Evolutionary conservation across 2,797 vertebrate species (phyloP).

Genomic region (Sebastes matsubarae): DNA sequence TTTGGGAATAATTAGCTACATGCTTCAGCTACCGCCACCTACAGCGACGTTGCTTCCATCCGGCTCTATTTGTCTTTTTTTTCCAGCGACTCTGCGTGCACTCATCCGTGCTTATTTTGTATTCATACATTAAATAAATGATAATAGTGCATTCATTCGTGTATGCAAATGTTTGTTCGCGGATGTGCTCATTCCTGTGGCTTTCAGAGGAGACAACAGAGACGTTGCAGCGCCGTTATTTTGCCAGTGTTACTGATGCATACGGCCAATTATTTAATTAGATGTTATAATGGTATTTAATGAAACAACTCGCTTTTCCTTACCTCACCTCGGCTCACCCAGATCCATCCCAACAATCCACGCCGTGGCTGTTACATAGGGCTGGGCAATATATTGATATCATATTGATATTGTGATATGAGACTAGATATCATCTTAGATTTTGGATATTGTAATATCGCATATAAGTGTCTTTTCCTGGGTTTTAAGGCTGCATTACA

Average conservation of each 20-base stretch:
- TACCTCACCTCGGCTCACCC: too few species aligned
- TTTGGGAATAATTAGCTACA: not conserved
- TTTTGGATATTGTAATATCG: too few species aligned
- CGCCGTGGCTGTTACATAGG: too few species aligned
- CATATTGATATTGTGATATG: too few species aligned
- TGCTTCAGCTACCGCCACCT: not conserved
- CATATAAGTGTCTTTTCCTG: too few species aligned
- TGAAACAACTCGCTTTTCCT: not conserved
- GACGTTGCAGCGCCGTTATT: not conserved
- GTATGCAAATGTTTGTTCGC: slow-evolving; percentile 7
- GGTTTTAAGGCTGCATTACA: too few species aligned
- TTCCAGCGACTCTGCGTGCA: not conserved
- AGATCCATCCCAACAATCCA: too few species aligned
- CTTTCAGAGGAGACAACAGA: slow-evolving; percentile 5
- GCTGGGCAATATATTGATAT: too few species aligned
- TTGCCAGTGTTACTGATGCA: not conserved
- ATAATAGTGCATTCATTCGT: not conserved
- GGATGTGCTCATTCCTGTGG: slow-evolving; percentile 3
- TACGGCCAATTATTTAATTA: not conserved
- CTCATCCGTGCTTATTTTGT: not conserved
- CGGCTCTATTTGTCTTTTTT: not conserved
- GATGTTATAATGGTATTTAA: not conserved
- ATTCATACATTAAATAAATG: not conserved
- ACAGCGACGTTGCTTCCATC: not conserved
- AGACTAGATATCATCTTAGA: too few species aligned